Evolutionary conservation across 2,113 vertebrate genomes (phyloP), one percentile per base, ranked within the genome.

Genomic region (human (Homo sapiens)): DNA sequence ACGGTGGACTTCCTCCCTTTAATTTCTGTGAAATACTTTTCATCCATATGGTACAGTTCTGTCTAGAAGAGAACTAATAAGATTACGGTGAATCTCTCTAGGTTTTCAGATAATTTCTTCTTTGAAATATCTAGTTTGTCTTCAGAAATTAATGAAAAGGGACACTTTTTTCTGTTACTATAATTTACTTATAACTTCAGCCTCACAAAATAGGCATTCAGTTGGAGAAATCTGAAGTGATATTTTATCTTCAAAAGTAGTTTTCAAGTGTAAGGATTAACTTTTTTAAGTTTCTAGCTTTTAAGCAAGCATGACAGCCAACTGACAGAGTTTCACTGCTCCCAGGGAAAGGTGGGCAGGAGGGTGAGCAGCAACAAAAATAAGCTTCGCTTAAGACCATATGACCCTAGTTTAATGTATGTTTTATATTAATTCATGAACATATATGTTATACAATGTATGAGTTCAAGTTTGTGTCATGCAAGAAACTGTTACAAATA

Each of bases 131-230:
- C 8, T 20, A 78, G 11, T 78, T 97, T 93, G 3, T 86, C 40
- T 93, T 68, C 55, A 96, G 96, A 97, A n/a, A 97, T 94, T 48
- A 97, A 73, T 86, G 61, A 95, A 96, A 94, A 43, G 32, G n/a
- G 20, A 81, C 6, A 52, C 20, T 59, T 79, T 96, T 85, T 64
- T 52, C 30, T 73, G 11, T 80, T 89, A 40, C 27, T 75, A 14
- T 91, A 93, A 96, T 94, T 75, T 55, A 93, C 35, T 61, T 13
- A 1, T 11, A 82, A 23, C 50, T 96, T 90, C 6, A 86, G 7
- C 6, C 86, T 38, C 90, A 1, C 10, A 96, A 97, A 97, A 72
- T 7, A 27, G 8, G 0, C 59, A 96, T 96, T 80, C 30, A 59
- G 0, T 45, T 92, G 13, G 84, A 93, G 52, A 94, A 94, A 95